Evolutionary conservation across 2,113 vertebrate genomes (phyloP), one percentile per base, ranked within the genome.

Genomic region (Tachycineta bicolor): DNA sequence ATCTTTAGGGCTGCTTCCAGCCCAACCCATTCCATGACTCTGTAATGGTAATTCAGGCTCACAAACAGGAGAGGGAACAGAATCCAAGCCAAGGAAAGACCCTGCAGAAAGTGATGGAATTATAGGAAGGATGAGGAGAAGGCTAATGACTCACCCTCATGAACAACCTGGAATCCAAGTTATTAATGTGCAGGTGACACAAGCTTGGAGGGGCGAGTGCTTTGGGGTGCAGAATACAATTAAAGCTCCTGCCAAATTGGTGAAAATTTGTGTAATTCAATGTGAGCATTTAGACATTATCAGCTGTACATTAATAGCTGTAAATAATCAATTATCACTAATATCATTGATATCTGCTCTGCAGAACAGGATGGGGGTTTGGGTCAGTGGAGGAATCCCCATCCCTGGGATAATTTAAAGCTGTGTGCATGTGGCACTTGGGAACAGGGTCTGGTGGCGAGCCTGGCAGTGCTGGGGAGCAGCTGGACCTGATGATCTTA

Each of bases 111-210:
- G 31, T 3, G 46, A 59, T 4, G 34, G 44, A 22, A 11, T 13
- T 31, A 5, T 0, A 56, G 67, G 22, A 43, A 83, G 39, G 49
- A 37, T 0, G 12, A 69, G 64, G 34, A 64, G 34, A 1, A 0
- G 14, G 33, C 13, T 52, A 20, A 68, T 6, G 12, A 24, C 5
- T 49, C 55, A 18, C 6, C 13, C 5, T 43, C 46, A 29, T 41
- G 52, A 78, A 77, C 60, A 88, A 24, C 15, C 24, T 58, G 22
- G 49, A 31, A 2, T 39, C 25, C 68, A 81, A 47, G 26, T 56
- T n/a, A 39, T 23, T 31, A 17, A 62, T 28, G 39, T 75, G 37
- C 26, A 58, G 60, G 31, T 75, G 70, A 74, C 56, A 34, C 43
- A 4, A 10, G 15, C 44, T 74, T 41, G 46, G 60, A 87, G 19